Percentiles rank a stretch among this genome's conserved stretches.
Conservation (phyloP, 2,888 invertebrate species). For the Hirtodrosophila duncani region DNA sequence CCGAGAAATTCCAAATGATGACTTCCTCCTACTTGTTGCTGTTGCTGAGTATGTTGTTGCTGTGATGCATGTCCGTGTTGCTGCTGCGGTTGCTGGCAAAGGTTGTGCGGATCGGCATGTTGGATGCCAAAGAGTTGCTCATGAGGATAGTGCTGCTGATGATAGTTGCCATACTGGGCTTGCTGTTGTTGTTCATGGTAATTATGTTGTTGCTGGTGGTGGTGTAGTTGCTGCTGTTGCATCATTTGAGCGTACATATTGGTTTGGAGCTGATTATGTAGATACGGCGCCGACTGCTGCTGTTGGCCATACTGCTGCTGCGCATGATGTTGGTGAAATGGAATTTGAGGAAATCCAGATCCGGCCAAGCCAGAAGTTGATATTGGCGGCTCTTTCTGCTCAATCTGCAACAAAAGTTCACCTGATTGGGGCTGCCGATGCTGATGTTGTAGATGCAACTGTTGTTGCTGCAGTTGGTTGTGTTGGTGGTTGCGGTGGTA, state of each 20-base stretch:
- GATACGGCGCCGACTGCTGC: slow-evolving; percentile 21
- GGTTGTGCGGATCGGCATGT: slow-evolving; percentile 28
- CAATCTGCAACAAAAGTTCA: slow-evolving; percentile 50
- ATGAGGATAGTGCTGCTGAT: slow-evolving; percentile 53
- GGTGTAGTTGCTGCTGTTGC: slow-evolving; percentile 39
- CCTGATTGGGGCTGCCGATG: slow-evolving; percentile 33
- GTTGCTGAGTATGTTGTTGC: slow-evolving; percentile 60
- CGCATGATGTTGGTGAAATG: slow-evolving; percentile 35
- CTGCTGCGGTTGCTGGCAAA: slow-evolving; percentile 51
- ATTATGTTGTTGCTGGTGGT: slow-evolving; percentile 18
- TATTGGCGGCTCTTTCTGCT: too few species aligned
- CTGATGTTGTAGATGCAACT: slow-evolving; percentile 8
- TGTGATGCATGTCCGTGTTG: slow-evolving; percentile 50
- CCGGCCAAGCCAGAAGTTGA: too few species aligned
- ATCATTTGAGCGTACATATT: slow-evolving; percentile 48
- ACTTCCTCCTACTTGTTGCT: slow-evolving; percentile 51
- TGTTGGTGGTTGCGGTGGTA: slow-evolving; percentile 14
- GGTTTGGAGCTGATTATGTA: slow-evolving; percentile 17
- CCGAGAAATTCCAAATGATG: slow-evolving; percentile 68
- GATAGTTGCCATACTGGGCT: slow-evolving; percentile 43
- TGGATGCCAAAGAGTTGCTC: slow-evolving; percentile 52
- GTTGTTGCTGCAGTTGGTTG: slow-evolving; percentile 18
- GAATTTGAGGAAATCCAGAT: too few species aligned
- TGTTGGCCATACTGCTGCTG: slow-evolving; percentile 38
- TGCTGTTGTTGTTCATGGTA: slow-evolving; percentile 24